Percentiles rank a stretch among this genome's conserved stretches.
These are phyloP conservation scores for Melinopterus prodromus DNA, from an alignment of 2,888 invertebrate species.

Conservation along the genomic window DNA sequence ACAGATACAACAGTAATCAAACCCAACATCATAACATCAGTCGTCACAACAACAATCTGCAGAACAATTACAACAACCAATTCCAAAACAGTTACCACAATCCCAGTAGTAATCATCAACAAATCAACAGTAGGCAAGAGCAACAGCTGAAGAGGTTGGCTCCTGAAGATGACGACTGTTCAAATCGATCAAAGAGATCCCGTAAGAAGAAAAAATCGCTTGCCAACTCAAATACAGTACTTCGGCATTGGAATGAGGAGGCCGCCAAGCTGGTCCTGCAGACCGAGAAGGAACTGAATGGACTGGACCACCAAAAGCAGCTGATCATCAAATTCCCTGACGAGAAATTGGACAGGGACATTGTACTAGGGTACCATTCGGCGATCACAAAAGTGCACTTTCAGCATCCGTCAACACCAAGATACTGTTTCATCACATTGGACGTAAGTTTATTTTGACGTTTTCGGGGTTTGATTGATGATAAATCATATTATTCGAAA, in stretches of 20 bases:
- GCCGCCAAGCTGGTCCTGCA: conserved; percentile 7
- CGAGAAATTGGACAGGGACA: conserved; percentile 6
- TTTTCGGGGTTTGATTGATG: too few relatives aligned
- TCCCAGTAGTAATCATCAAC: background rate
- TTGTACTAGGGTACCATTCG: conserved; percentile 5
- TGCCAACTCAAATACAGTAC: conserved; percentile 11
- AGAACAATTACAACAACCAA: background rate
- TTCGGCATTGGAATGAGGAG: conserved; percentile 5
- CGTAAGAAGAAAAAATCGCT: conserved; percentile 21
- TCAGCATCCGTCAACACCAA: conserved; percentile 17
- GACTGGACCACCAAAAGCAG: conserved; percentile 6
- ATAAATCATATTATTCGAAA: too few relatives aligned
- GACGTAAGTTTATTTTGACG: background rate
- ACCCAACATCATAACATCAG: background rate
- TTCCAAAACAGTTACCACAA: background rate
- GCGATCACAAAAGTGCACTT: conserved; percentile 14
- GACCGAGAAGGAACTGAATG: conserved; percentile 10
- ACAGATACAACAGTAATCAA: background rate
- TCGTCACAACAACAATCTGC: background rate
- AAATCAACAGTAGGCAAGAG: background rate
- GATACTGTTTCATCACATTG: conserved; percentile 18
- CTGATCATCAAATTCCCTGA: conserved; percentile 22
- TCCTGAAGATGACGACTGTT: background rate
- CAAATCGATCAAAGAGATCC: background rate
- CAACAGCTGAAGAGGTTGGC: background rate